Conservation (phyloP, 2,888 invertebrate species). For the Eristalis pertinax region DNA sequence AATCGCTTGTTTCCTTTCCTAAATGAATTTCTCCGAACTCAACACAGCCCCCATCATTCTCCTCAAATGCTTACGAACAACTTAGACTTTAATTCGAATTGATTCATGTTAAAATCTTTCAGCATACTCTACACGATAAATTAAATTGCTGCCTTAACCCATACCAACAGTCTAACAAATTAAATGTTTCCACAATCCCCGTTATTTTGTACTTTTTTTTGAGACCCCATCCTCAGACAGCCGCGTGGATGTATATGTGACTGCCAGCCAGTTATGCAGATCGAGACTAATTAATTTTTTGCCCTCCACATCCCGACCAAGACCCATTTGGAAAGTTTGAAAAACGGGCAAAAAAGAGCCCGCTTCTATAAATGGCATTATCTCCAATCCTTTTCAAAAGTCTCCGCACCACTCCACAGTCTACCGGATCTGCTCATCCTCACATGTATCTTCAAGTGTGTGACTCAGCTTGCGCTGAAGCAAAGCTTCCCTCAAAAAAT, state of each 20-base stretch:
- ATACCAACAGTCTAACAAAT: background rate
- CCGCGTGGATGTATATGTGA: background rate
- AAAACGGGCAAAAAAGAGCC: background rate
- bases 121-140: background rate
- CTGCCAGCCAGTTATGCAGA: background rate
- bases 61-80: too few relatives aligned
- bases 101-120: too few relatives aligned
- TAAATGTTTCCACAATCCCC: background rate
- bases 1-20: too few relatives aligned
- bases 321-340: background rate
- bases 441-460: conserved; percentile 20
- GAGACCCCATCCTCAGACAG: background rate
- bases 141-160: background rate
- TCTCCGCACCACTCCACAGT: background rate
- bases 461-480: background rate
- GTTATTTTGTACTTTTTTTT: background rate
- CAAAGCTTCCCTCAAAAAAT: conserved; percentile 13
- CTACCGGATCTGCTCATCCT: background rate
- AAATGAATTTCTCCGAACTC: too few relatives aligned
- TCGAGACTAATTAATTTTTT: background rate
- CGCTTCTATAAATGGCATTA: conserved; percentile 1
- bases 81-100: background rate
- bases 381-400: background rate
- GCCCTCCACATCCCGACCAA: background rate
- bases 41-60: too few relatives aligned